These are phyloP conservation scores for Gorsachius magnificus DNA, from an alignment of 2,797 vertebrate genomes.

Conservation along the genomic window DNA sequence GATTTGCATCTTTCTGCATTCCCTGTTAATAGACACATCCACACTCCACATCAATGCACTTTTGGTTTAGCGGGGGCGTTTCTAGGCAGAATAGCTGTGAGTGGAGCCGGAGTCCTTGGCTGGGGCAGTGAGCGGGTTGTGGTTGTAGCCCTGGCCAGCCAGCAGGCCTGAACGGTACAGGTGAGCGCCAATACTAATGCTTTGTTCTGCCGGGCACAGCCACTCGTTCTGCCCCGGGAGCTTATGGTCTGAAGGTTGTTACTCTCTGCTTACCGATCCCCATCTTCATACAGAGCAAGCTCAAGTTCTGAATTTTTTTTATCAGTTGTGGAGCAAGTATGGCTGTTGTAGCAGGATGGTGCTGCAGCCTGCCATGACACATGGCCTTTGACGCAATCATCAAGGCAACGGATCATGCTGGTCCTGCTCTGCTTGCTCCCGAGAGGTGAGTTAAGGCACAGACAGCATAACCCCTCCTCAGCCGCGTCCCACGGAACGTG, in stretches of 20 bases:
- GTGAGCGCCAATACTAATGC: neutral
- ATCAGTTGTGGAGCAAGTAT: accelerated
- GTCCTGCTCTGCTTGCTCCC: neutral
- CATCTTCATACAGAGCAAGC: neutral
- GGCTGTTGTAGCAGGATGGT: neutral
- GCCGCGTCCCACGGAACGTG: accelerated
- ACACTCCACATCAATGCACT: too few relatives aligned
- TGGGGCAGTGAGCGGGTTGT: neutral
- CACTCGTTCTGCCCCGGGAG: neutral
- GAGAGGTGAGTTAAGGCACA: accelerated
- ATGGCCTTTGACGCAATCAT: accelerated
- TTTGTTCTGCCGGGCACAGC: neutral
- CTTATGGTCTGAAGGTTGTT: neutral
- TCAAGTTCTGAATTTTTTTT: neutral
- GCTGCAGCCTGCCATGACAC: accelerated
- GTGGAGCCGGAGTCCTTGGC: neutral
- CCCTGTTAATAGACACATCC: too few relatives aligned
- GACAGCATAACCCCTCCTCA: neutral
- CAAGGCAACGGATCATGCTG: accelerated
- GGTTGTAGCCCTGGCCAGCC: neutral
- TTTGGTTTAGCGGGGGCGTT: accelerated
- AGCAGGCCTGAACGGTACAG: neutral
- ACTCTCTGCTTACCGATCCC: neutral
- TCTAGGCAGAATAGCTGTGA: neutral
- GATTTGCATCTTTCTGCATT: neutral